Evolutionary conservation across 1,140 invertebrate species (phyloP), one percentile per base, ranked within the genome.

Genomic region (Caerostris extrusa): DNA sequence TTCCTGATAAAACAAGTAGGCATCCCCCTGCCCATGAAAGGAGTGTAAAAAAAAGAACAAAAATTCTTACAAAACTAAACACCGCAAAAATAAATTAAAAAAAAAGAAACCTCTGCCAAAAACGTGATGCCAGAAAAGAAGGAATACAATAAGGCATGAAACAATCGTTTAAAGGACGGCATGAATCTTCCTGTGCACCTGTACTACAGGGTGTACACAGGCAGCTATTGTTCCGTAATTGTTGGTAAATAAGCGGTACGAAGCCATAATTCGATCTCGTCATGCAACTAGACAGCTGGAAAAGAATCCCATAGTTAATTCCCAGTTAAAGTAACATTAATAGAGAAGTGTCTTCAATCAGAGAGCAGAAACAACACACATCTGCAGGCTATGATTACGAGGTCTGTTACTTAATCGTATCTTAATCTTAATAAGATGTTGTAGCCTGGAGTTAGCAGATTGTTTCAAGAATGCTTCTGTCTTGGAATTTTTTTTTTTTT

Each of bases 371-470:
- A 34, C 19, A 77, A 67, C 61, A 5, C 3, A 12, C 12, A 50
- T 77, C 71, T 53, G 8, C 10, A 77, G 50, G 34, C 71, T 14
- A 12, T 77, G 71, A 77, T 77, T 77, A 77, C 14, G 71, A 12
- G 34, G 71, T 77, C 71, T 71, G 71, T 77, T 77, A 53, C 71
- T 77, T 77, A 77, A 77, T 77, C 34, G 71, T 53, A 77, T 77
- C 34, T 19, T 53, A 12, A 34, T 50, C 71, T 34, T 12, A 77
- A 50, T 50, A 12, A 77, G 67, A 71, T 34, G 17, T 8, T 50
- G 34, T 71, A 71, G 67, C 67, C 67, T 6, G 67, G 67, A 71
- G 67, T 71, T 34, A 71, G 34, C 67, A 8, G 67, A 19, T 71
- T 34, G 67, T 71, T 71, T 19, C 6, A 71, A 19, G 7, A 71